Evolutionary conservation across 2,113 vertebrate genomes (phyloP), one percentile per base, ranked within the genome.

Genomic region (Gobius niger): DNA sequence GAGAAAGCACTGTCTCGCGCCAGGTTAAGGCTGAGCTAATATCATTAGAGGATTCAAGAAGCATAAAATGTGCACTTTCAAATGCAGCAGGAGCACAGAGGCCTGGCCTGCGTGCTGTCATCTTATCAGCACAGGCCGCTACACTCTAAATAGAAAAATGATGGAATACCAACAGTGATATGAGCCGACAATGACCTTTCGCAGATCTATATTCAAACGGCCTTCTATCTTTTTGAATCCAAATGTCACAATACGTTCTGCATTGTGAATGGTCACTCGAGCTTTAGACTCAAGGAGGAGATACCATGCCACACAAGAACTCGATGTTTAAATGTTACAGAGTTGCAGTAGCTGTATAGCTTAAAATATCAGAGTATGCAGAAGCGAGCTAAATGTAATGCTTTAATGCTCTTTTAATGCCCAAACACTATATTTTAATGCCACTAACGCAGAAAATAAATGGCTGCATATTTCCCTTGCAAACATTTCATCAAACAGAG

Each of bases 61-160:
- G 85, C 78, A 85, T 80, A 77, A 84, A 87, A 87, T 86, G 82
- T 87, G 76, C 88, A 83, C 83, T 88, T 78, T 87, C 82, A 85
- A 84, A 89, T 82, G 80, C 83, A 82, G 81, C 82, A 89, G 82
- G 73, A 84, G 82, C 82, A 79, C 73, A 87, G 79, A 63, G 75
- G 65, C 72, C 75, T 68, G 63, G 68, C 66, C 80, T 76, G 85
- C 80, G 83, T 66, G 77, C 75, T 77, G 83, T 89, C 78, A 84
- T 90, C 80, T 84, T 82, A 83, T 88, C 81, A 86, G 82, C 80
- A 86, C 80, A 76, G 50, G 62, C 72, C 53, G 52, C 77, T 74
- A 7, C 65, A 77, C 78, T 82, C 68, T 57, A 78, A 84, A 84
- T 57, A 69, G 59, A 72, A 65, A 64, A 53, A 62, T 61, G 16